A percentile compares a stretch with the other conserved stretches of the same genome.
Evolutionary conservation across 2,797 vertebrate species (phyloP).

Genomic region (Peromyscus nudipes): DNA sequence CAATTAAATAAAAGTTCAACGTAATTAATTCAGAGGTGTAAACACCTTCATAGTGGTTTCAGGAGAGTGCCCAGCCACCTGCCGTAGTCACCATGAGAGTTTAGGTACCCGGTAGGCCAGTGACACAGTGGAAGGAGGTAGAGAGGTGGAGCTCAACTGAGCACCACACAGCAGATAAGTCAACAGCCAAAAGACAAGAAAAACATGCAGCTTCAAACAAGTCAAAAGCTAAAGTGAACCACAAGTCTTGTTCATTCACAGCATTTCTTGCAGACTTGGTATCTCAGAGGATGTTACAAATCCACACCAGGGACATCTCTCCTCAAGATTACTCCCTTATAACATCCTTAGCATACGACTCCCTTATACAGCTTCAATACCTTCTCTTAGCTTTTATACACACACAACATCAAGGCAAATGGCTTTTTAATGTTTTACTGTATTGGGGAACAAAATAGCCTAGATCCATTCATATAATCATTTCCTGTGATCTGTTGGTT

Average conservation of each 20-base stretch:
- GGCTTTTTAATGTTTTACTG: slow-evolving; percentile 47
- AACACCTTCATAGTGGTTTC: neutral
- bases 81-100: neutral
- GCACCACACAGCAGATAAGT: neutral
- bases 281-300: slow-evolving; percentile 63
- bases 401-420: neutral
- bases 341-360: neutral
- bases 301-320: neutral
- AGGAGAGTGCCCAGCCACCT: fast-evolving
- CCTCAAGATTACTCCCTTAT: neutral
- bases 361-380: slow-evolving; percentile 13
- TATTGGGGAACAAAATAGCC: slow-evolving; percentile 60
- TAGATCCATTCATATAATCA: slow-evolving; percentile 42
- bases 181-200: slow-evolving; percentile 4
- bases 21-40: neutral
- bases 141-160: neutral
- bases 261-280: neutral
- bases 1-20: neutral
- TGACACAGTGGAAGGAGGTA: neutral
- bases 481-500: slow-evolving; percentile 24
- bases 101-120: neutral
- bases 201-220: slow-evolving; percentile 21
- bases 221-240: neutral
- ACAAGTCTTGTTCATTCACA: neutral
- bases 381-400: slow-evolving; percentile 50